A percentile compares a stretch with the other conserved stretches of the same genome.
Evolutionary conservation across 2,797 vertebrate genomes (phyloP).

Genomic region (Atherinosoma microstoma): DNA sequence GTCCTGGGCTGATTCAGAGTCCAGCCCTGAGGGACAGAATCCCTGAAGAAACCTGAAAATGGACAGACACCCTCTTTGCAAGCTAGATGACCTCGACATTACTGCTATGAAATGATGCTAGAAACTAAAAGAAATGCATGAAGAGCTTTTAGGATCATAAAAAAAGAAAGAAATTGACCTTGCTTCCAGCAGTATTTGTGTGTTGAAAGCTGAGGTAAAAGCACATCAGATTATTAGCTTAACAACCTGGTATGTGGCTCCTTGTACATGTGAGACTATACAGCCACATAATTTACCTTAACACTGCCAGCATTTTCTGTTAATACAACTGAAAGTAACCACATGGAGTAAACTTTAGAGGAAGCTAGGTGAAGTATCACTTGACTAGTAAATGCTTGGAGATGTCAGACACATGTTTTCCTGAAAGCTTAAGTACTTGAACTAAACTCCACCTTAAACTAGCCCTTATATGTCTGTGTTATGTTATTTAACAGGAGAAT

Average conservation of each 20-base stretch:
- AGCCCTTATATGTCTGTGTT: neutral
- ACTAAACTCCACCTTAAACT: neutral
- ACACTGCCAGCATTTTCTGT: neutral
- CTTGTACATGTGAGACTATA: neutral
- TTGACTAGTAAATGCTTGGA: conserved; percentile 41
- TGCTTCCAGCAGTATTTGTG: neutral
- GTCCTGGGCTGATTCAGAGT: neutral
- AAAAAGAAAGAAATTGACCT: neutral
- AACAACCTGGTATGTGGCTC: neutral
- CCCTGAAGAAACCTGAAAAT: no score
- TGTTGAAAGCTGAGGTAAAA: neutral
- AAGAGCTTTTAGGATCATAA: neutral
- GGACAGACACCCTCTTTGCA: no score
- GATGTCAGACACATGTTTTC: neutral
- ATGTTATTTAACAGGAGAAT: neutral
- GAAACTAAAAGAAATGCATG: neutral
- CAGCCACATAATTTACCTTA: neutral
- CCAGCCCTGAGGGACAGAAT: no score
- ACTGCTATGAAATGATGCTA: neutral
- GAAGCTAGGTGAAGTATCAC: conserved; percentile 7
- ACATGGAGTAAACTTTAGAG: neutral
- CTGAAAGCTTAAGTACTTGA: neutral
- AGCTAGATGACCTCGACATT: neutral
- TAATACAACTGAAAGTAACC: neutral
- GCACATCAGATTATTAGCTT: neutral